Evolutionary conservation across 2,888 invertebrate genomes (phyloP), one percentile per base, ranked within the genome.

Genomic region (Chymomyza fuscimana): DNA sequence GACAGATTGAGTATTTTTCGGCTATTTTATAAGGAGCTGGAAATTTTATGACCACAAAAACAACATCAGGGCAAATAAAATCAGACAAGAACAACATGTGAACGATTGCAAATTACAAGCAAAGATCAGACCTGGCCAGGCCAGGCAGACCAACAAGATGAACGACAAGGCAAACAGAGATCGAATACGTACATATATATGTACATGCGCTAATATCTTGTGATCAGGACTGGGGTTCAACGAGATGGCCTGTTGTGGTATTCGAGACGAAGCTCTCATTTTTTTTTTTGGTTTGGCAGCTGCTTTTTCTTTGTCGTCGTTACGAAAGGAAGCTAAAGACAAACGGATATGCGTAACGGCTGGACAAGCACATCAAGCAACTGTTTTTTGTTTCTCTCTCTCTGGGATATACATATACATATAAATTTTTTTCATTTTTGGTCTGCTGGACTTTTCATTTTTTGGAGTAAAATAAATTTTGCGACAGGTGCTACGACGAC

Each of bases 101-200:
- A 87, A 85, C 86, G 82, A 86, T 87, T 87, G 87, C 87, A 86
- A 87, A 87, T 85, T 85, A 86, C 82, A 85, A 87, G 81, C 69
- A 63, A 58, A 75, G 54, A 54, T n/a, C 15, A 51, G 16, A 51
- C 19, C 1, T 4, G 79, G 73, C 76, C 62, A 69, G 16, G 15
- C 10, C 52, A n/a, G 19, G 7, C 52, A 54, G 25, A 25, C 25
- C 58, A 25, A 4, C 40, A 58, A 58, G 19, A 25, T 12, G 12
- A 58, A 58, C 58, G 25, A 12, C 19, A 25, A 58, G 15, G 29
- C 58, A 12, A 4, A 9, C 10, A 58, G 5, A 6, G 12, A 19
- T 25, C 58, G 19, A n/a, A 54, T 54, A 54, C 16, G 19, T 16
- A 54, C 2, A 10, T 15, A 29, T 56, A 19, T 19, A 56, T 25